Conservation (phyloP, 1,140 invertebrate genomes). For the Hypothenemus hampei region DNA sequence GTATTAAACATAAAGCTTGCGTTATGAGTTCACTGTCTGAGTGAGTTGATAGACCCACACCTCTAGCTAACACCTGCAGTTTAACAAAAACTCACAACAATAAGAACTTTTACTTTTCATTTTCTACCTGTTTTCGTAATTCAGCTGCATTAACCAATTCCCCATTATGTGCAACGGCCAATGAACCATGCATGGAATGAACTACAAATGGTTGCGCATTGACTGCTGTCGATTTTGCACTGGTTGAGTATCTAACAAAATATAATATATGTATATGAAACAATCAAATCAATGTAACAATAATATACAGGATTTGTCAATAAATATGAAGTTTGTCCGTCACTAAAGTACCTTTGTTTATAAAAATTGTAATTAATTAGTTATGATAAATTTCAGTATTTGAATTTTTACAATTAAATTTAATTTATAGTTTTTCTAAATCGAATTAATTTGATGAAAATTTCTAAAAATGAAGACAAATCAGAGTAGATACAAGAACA, state of each 20-base stretch:
- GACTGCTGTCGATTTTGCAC: constrained; percentile 83
- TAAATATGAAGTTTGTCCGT: no score
- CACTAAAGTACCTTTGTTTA: not conserved
- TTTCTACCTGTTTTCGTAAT: constrained; percentile 65
- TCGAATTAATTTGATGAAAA: no score
- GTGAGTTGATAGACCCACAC: constrained; percentile 88
- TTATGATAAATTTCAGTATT: no score
- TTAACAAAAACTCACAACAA: not conserved
- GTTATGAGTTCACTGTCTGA: constrained; percentile 96
- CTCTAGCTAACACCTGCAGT: constrained; percentile 73
- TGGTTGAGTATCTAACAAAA: constrained; percentile 82
- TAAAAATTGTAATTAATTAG: no score
- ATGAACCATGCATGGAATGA: constrained; percentile 87
- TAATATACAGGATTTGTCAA: no score
- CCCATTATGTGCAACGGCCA: constrained; percentile 95
- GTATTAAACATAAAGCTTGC: constrained; percentile 88
- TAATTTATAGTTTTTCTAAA: no score
- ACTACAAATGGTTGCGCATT: constrained; percentile 98
- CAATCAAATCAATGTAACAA: no score
- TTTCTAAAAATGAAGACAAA: no score
- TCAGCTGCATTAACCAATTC: constrained; percentile 90
- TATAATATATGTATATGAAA: no score
- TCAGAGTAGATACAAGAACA: no score
- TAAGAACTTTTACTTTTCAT: not conserved
- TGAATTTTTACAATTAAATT: no score